Base-by-base conservation (phyloP, 2,113 vertebrate genomes). In the Leuciscus idus region DNA sequence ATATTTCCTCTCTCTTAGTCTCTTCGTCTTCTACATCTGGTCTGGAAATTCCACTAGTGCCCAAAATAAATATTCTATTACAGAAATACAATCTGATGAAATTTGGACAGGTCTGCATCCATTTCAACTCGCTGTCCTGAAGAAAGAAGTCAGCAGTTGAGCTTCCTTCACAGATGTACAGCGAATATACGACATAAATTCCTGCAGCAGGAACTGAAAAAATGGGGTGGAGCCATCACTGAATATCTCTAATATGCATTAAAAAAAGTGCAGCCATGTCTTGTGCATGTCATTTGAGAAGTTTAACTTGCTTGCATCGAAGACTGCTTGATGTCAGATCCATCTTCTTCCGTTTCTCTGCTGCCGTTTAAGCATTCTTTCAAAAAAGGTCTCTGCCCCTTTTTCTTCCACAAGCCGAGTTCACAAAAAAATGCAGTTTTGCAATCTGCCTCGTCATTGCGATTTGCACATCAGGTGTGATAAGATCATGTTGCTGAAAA, bases 401-500 rank as follows among this genome's bases (percentile, higher is more conserved):
- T 81, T 81, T 28, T 30, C 79, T 6, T 48, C n/a, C 15, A 26
- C 57, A 64, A 26, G 52, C 23, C 19, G 13, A 62, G 78, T 10
- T 81, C 57, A 66, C 21, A 36, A 77, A 43, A 62, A 62, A 48
- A 28, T 30, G n/a, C 79, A 21, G 36, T 64, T 81, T 46, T 81
- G 79, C 39, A 52, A 81, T 48, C n/a, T 39, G 23, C 33, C 55
- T 48, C 7, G 39, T 81, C 15, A 28, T 66, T 5, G n/a, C 4
- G 59, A 30, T 64, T 64, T 28, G 15, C 36, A 64, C 59, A 81
- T 66, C 59, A 30, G 57, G 36, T 48, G 48, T 48, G 78, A 81
- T 81, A 81, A 66, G 17, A 46, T 81, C 59, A 64, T 28, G 23
- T 48, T 48, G 79, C 86, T 85, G 57, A 39, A 50, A 33, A 46